These are phyloP conservation scores for Upupa epops DNA, from an alignment of 2,113 vertebrate species.

Conservation along the genomic window DNA sequence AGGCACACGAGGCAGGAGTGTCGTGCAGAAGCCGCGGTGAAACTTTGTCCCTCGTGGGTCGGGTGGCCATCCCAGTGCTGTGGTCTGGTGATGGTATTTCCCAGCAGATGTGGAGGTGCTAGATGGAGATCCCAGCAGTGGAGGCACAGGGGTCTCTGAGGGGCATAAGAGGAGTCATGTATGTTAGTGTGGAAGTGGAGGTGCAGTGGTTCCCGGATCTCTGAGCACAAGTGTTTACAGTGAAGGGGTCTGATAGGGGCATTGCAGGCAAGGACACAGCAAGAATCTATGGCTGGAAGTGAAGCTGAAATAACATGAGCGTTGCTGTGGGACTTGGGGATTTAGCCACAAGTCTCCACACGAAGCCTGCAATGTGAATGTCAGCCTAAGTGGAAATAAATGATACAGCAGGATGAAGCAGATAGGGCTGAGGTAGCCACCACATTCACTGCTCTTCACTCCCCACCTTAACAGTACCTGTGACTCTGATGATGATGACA, in stretches of 20 bases:
- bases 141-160: not conserved
- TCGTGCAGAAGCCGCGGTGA: not conserved
- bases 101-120: not conserved
- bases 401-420: not conserved
- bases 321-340: not conserved
- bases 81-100: not conserved
- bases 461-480: not conserved
- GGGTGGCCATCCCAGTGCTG: not conserved
- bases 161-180: not conserved
- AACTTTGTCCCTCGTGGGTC: fast-evolving
- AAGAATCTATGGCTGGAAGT: not conserved
- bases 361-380: not conserved
- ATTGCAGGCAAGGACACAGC: not conserved
- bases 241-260: not conserved
- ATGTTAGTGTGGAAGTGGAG: not conserved
- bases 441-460: not conserved
- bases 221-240: not conserved
- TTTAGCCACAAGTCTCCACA: not conserved
- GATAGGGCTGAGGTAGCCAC: not conserved
- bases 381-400: not conserved
- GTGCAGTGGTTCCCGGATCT: fast-evolving
- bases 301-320: not conserved
- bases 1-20: fast-evolving
- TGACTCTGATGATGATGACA: not conserved
- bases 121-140: not conserved